Evolutionary conservation across 2,888 invertebrate species (phyloP).

Genomic region (Cryptophagus acutangulus): DNA sequence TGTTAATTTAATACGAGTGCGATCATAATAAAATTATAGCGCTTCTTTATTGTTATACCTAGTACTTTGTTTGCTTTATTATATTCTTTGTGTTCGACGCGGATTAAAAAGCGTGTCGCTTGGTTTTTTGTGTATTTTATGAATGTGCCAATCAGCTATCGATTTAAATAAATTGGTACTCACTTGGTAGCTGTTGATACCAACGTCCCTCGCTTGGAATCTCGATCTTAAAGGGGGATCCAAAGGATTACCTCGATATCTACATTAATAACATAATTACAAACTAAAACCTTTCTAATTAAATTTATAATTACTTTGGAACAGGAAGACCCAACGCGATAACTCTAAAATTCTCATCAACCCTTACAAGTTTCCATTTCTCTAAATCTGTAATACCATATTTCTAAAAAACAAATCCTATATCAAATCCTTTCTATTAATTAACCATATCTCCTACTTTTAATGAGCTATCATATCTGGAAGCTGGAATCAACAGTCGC

Average conservation of each 20-base stretch:
- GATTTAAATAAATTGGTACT: no score
- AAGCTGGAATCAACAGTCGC: conserved; percentile 81
- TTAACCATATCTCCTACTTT: conserved; percentile 61
- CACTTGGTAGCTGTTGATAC: conserved; percentile 63
- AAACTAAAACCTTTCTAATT: no score
- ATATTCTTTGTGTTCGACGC: no score
- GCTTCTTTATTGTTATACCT: no score
- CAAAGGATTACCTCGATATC: conserved; percentile 86
- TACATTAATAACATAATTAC: conserved; percentile 28
- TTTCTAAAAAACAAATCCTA: conserved; percentile 55
- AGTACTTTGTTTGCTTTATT: no score
- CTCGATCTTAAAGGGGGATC: conserved; percentile 93
- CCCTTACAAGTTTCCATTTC: conserved; percentile 84
- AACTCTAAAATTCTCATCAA: conserved; percentile 88
- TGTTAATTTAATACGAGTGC: no score
- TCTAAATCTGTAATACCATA: conserved; percentile 75
- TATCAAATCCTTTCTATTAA: conserved; percentile 4
- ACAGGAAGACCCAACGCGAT: conserved; percentile 90
- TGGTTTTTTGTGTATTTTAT: no score
- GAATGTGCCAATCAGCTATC: no score
- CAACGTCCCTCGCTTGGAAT: conserved; percentile 88
- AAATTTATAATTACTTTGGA: conserved; percentile 50
- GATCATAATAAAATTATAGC: no score
- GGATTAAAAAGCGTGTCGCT: no score
- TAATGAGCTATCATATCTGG: conserved; percentile 83